These are phyloP conservation scores for Peucedramus taeniatus DNA, from an alignment of 2,113 vertebrate genomes.

Conservation along the genomic window DNA sequence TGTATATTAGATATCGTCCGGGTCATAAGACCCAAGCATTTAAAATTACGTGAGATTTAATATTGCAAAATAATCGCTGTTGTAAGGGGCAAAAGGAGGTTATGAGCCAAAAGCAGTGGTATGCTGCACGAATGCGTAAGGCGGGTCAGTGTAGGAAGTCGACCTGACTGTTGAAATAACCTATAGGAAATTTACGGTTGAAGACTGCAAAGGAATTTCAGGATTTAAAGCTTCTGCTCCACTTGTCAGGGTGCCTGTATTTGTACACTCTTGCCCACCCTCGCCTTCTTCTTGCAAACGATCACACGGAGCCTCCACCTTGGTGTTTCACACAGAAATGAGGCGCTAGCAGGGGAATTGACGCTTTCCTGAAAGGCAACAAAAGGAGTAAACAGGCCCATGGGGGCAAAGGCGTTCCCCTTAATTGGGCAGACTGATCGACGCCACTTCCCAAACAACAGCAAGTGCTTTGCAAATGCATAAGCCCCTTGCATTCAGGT, in stretches of 20 bases:
- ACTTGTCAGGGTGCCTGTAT: constrained; percentile 36
- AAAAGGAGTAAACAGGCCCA: constrained; percentile 53
- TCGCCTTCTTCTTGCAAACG: not conserved
- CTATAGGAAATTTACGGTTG: constrained; percentile 74
- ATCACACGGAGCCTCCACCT: not conserved
- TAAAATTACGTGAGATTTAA: constrained; percentile 17
- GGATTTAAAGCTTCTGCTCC: constrained; percentile 67
- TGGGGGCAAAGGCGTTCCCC: constrained; percentile 46
- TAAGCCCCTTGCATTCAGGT: not conserved
- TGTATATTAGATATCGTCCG: not conserved
- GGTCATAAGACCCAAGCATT: not conserved
- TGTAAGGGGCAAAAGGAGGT: not conserved
- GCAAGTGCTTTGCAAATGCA: constrained; percentile 59
- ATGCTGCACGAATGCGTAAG: not conserved
- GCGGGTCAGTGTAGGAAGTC: constrained; percentile 43
- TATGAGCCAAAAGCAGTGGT: not conserved
- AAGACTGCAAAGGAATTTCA: constrained; percentile 74
- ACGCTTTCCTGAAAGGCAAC: constrained; percentile 40
- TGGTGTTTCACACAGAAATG: constrained; percentile 6
- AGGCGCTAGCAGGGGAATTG: constrained; percentile 13
- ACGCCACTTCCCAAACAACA: constrained; percentile 62
- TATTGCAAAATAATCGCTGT: not conserved
- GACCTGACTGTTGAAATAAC: constrained; percentile 67
- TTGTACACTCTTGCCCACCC: constrained; percentile 3
- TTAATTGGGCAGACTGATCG: constrained; percentile 67